These are phyloP conservation scores for Calidris pygmaea DNA, from an alignment of 2,113 vertebrate genomes.

Conservation along the genomic window DNA sequence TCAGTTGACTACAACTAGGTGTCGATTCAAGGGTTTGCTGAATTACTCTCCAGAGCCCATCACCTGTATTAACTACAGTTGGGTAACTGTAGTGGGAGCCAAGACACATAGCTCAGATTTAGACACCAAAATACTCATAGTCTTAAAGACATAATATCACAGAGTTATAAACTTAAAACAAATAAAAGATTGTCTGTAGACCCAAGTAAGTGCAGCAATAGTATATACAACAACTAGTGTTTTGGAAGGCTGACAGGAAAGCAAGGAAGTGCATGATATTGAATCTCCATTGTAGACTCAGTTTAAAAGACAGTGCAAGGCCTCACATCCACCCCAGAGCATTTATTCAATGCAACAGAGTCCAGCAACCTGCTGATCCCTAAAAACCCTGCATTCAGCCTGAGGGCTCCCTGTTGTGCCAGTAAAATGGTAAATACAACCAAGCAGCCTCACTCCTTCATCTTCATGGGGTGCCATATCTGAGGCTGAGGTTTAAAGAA, in stretches of 20 bases:
- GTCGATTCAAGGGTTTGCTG: background rate
- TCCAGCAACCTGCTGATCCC: background rate
- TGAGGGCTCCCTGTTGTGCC: background rate
- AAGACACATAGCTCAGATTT: background rate
- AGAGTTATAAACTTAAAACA: background rate
- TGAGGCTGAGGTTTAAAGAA: background rate
- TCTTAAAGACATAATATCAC: background rate
- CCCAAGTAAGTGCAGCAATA: background rate
- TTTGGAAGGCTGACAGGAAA: background rate
- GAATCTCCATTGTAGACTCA: background rate
- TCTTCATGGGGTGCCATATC: rapidly evolving
- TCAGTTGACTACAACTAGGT: background rate
- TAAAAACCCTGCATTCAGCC: background rate
- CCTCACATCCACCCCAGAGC: background rate
- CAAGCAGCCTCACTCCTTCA: background rate
- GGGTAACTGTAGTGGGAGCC: background rate
- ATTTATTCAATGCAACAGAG: background rate
- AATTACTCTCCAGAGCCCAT: background rate
- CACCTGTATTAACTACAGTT: background rate
- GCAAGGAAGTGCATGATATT: background rate
- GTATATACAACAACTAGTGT: rapidly evolving
- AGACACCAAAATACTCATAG: background rate
- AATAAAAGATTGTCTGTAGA: background rate
- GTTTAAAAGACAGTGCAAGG: background rate
- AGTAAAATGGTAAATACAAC: background rate